These are phyloP conservation scores for Amblyraja radiata DNA, from an alignment of 2,797 vertebrate genomes.

Conservation along the genomic window DNA sequence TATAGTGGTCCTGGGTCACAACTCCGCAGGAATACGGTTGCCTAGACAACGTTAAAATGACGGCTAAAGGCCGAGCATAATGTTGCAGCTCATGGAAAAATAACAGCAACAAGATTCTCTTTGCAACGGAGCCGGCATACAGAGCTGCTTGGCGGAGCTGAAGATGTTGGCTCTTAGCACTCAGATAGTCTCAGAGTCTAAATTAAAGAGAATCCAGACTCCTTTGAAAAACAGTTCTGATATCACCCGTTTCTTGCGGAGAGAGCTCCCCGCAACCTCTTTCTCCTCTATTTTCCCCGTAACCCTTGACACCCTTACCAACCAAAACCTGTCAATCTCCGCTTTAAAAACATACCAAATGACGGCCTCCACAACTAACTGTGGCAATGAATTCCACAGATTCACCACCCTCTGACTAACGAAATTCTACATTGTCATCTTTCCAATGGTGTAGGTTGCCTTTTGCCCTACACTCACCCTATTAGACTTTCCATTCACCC, in stretches of 20 bases:
- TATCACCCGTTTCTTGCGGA: not conserved
- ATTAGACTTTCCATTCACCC: no score
- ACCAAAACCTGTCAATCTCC: no score
- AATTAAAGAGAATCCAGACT: not conserved
- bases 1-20: constrained; percentile 96
- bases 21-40: constrained; percentile 97
- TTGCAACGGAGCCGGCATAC: constrained; percentile 41
- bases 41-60: constrained; percentile 97
- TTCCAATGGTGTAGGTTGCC: no score
- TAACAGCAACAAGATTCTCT: constrained; percentile 91
- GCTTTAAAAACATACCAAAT: no score
- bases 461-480: no score
- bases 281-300: no score
- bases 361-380: no score
- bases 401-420: no score
- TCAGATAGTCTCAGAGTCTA: no score
- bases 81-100: constrained; percentile 95
- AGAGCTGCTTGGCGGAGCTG: not conserved
- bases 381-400: no score
- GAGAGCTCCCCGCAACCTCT: not conserved
- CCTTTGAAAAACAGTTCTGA: not conserved
- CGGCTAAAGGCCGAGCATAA: constrained; percentile 93
- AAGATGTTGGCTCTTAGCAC: not conserved
- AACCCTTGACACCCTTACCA: no score
- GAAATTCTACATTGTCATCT: no score